Percentiles rank a stretch among this genome's conserved stretches.
Evolutionary conservation across 2,888 invertebrate species (phyloP).

Genomic region (Noctua janthe): DNA sequence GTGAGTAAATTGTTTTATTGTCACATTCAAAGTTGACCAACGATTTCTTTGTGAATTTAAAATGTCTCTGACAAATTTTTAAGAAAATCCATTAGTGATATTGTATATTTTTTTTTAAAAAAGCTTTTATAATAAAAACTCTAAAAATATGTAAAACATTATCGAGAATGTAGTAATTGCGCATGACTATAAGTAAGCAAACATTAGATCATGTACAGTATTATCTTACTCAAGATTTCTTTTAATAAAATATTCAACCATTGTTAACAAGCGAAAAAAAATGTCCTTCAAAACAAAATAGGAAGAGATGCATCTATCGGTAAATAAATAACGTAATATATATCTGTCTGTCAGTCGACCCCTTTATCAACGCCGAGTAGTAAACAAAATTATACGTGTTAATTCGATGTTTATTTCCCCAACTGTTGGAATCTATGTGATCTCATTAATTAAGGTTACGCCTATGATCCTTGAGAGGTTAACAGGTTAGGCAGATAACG

Average conservation of each 20-base stretch:
- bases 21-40: constrained; percentile 5
- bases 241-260: constrained; percentile 8
- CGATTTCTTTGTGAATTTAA: background rate
- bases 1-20: background rate
- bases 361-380: constrained; percentile 35
- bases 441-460: constrained; percentile 36
- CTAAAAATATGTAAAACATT: background rate
- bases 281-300: constrained; percentile 35
- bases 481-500: constrained; percentile 20
- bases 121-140: too few relatives aligned
- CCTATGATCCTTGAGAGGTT: constrained; percentile 32
- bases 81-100: background rate
- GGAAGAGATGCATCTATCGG: constrained; percentile 58
- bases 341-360: constrained; percentile 40
- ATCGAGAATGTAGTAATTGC: background rate
- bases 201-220: background rate
- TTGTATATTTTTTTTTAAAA: too few relatives aligned
- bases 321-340: constrained; percentile 31
- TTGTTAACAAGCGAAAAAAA: constrained; percentile 23
- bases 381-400: constrained; percentile 45
- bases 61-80: background rate
- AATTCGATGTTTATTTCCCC: constrained; percentile 38
- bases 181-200: background rate
- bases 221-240: constrained; percentile 8
- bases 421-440: background rate